Base-by-base conservation (phyloP, 2,797 vertebrate genomes). In the Diplodus sargus region DNA sequence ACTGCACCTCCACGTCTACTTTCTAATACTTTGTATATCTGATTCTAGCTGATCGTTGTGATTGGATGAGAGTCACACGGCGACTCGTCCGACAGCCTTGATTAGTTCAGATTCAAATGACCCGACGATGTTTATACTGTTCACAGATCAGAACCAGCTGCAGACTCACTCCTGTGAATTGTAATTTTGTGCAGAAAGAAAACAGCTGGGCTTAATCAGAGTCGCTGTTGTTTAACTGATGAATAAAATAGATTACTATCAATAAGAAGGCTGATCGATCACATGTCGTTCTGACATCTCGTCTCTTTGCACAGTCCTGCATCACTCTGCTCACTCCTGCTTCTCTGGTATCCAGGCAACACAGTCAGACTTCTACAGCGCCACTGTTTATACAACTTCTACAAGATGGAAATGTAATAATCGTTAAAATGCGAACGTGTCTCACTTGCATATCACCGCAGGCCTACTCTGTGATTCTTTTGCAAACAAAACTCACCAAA, bases 81-180 rank as follows among this genome's bases (percentile, higher is more conserved):
- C 25, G 25, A 22, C 28, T 59, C 47, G 22, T 42, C 51, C 3
- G 25, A 48, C 10, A 39, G 42, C 14, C 52, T 34, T 57, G 23
- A 11, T 79, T 58, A 48, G 42, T 53, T 63, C 25, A 42, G 7
- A 63, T 74, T 69, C 39, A 63, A 30, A 74, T 66, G 25, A 60
- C 15, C 70, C 66, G 34, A 74, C 16, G 8, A 47, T 2, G 47
- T 52, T 52, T 22, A 60, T 20, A 45, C 22, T 10, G 20, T 6
- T 62, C 48, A 11, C 17, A 52, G 12, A 39, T 10, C 18, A 62
- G 25, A 5, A 25, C 45, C 23, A 59, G 20, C 66, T 70, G 61
- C 56, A 68, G 51, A 30, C 23, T 49, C 28, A 49, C 56, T 39
- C 42, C 11, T 47, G 43, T 20, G 5, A 63, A 22, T 23, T 28